A percentile compares a stretch with the other conserved stretches of the same genome.
These are phyloP conservation scores for Drosophila nigritarsus DNA, from an alignment of 2,888 invertebrate species.

Conservation along the genomic window DNA sequence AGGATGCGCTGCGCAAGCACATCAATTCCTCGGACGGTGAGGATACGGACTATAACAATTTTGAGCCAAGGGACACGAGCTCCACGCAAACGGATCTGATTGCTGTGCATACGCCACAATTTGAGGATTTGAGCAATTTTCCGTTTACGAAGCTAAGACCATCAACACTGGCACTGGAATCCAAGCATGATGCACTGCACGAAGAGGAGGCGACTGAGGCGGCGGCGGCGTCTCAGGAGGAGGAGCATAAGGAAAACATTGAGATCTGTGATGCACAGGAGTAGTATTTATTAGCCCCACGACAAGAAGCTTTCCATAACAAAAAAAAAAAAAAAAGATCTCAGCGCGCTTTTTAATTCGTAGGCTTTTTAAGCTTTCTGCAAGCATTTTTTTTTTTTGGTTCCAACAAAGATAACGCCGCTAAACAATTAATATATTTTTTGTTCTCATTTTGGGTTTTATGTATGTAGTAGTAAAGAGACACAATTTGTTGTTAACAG, in stretches of 20 bases:
- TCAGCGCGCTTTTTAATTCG: slow-evolving; percentile 36
- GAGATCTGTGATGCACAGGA: slow-evolving; percentile 49
- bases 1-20: slow-evolving; percentile 82
- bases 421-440: slow-evolving; percentile 34
- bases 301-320: not conserved
- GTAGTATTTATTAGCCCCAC: slow-evolving; percentile 7
- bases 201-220: slow-evolving; percentile 18
- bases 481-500: slow-evolving; percentile 53
- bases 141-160: slow-evolving; percentile 85
- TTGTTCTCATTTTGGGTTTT: slow-evolving; percentile 11
- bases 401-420: slow-evolving; percentile 18
- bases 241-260: slow-evolving; percentile 51
- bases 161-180: slow-evolving; percentile 83
- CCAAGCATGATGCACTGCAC: slow-evolving; percentile 42
- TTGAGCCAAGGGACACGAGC: slow-evolving; percentile 84
- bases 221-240: slow-evolving; percentile 14
- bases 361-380: slow-evolving; percentile 71
- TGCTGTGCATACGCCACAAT: slow-evolving; percentile 91
- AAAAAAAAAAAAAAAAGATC: slow-evolving; percentile 35
- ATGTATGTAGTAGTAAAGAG: slow-evolving; percentile 39
- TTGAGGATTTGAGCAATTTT: slow-evolving; percentile 85
- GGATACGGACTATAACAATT: slow-evolving; percentile 16
- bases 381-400: slow-evolving; percentile 33
- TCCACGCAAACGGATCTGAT: slow-evolving; percentile 92
- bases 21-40: slow-evolving; percentile 70